These are phyloP conservation scores for Dufourea novaeangliae DNA, from an alignment of 1,140 invertebrate species.

Conservation along the genomic window DNA sequence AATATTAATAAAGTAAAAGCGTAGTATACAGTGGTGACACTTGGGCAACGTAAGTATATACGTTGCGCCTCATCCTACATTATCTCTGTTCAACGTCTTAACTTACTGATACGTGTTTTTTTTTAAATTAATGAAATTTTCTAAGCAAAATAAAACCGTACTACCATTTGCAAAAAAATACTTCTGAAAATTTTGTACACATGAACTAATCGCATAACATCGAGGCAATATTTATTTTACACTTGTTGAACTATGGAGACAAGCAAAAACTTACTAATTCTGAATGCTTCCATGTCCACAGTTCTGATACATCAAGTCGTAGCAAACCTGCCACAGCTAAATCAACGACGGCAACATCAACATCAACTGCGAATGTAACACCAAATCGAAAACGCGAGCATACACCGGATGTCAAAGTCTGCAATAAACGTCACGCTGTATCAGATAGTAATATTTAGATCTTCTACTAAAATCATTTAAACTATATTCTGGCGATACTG, in stretches of 20 bases:
- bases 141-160: conserved; percentile 3
- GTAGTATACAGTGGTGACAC: conserved; percentile 79
- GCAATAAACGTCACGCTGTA: conserved; percentile 71
- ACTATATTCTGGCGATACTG: conserved; percentile 7
- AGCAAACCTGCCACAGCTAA: conserved; percentile 8
- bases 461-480: conserved; percentile 33
- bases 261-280: neutral
- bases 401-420: conserved; percentile 68
- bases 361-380: conserved; percentile 8
- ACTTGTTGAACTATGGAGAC: neutral
- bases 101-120: conserved; percentile 21
- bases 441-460: conserved; percentile 65
- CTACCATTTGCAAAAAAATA: conserved; percentile 8
- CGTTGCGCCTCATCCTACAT: conserved; percentile 62
- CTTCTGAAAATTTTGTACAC: neutral
- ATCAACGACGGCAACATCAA: neutral
- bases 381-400: conserved; percentile 74
- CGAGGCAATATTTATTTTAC: neutral
- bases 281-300: conserved; percentile 42
- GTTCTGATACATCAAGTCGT: conserved; percentile 34
- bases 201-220: conserved; percentile 19
- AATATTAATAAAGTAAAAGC: conserved; percentile 80
- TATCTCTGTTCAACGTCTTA: conserved; percentile 37
- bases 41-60: conserved; percentile 81
- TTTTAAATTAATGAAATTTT: neutral